Evolutionary conservation across 2,797 vertebrate genomes (phyloP).

Genomic region (Clangula hyemalis): DNA sequence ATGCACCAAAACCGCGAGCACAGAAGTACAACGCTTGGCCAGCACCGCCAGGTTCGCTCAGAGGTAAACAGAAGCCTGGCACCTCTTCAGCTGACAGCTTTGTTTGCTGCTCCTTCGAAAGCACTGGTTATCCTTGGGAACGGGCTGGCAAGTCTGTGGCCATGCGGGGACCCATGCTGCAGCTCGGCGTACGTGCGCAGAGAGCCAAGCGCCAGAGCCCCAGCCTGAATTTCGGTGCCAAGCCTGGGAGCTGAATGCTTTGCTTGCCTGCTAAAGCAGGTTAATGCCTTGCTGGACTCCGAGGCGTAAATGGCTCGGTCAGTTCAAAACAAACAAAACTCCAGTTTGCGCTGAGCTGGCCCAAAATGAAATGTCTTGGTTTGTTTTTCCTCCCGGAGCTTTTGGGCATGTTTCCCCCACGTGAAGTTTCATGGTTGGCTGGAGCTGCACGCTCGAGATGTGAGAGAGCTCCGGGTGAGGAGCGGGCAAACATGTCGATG

Average conservation of each 20-base stretch:
- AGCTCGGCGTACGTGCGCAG: not conserved
- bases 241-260: not conserved
- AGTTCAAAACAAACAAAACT: slow-evolving; percentile 49
- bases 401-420: not conserved
- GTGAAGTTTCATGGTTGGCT: not conserved
- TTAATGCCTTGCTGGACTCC: slow-evolving; percentile 16
- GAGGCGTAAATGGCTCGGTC: not conserved
- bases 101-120: slow-evolving; percentile 13
- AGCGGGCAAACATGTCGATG: not conserved
- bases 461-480: not conserved
- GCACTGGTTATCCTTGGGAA: not conserved
- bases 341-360: slow-evolving; percentile 24
- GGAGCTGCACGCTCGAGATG: not conserved
- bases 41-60: rapidly evolving
- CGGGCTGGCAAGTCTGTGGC: not conserved
- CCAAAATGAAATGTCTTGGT: not conserved
- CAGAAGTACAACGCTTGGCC: not conserved
- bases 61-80: slow-evolving; percentile 37
- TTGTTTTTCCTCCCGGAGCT: not conserved
- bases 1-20: rapidly evolving
- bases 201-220: not conserved
- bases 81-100: slow-evolving; percentile 1
- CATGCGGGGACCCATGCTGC: not conserved
- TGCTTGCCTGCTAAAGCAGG: not conserved
- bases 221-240: not conserved